Percentiles rank a stretch among this genome's conserved stretches.
Evolutionary conservation across 2,113 vertebrate genomes (phyloP).

Genomic region (Corvus hawaiiensis): DNA sequence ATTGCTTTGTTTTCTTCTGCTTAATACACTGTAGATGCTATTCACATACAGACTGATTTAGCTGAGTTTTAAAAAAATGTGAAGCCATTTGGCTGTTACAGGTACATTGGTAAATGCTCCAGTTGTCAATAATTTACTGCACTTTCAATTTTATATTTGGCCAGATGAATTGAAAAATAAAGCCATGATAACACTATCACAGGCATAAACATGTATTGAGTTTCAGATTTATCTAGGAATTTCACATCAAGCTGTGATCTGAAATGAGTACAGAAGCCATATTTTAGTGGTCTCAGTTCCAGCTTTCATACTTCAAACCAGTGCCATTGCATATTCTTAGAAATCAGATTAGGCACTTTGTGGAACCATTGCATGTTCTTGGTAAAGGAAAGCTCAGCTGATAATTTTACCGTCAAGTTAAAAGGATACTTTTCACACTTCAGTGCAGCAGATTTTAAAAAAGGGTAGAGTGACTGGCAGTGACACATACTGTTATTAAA

Average conservation of each 20-base stretch:
- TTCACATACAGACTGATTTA: neutral
- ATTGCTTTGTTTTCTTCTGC: neutral
- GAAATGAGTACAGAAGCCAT: neutral
- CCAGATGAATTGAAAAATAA: neutral
- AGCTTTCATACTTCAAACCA: neutral
- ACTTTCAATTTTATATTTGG: neutral
- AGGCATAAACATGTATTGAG: neutral
- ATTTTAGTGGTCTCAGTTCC: neutral
- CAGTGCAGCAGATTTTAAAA: neutral
- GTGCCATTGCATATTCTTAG: neutral
- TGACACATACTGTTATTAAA: neutral
- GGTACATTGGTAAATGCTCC: neutral
- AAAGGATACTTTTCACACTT: neutral
- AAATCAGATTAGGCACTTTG: neutral
- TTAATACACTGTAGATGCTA: neutral
- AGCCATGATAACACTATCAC: neutral
- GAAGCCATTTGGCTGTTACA: neutral
- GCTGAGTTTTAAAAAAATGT: neutral
- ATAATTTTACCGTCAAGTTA: neutral
- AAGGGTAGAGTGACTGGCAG: neutral
- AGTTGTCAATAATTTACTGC: neutral
- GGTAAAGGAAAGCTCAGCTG: neutral
- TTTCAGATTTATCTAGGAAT: neutral
- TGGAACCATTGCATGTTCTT: neutral
- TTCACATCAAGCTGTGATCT: neutral